Percentiles rank a stretch among this genome's conserved stretches.
phyloP scores from a whole-genome alignment of 2,113 vertebrate genomes.

The Heptranchias perlo region DNA sequence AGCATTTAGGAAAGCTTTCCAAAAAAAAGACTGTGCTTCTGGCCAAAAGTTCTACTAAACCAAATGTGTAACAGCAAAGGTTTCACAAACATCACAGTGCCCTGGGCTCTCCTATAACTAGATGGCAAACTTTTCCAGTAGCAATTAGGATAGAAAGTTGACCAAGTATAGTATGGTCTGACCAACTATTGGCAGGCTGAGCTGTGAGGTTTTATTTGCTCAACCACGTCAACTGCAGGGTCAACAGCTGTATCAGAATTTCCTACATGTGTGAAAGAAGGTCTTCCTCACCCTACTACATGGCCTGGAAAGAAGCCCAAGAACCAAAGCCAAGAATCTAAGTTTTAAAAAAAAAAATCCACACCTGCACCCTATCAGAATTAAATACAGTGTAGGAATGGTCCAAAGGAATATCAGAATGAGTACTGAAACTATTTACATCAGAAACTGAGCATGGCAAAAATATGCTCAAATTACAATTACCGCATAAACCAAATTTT shows the following conservation, averaged over 20 bases:
- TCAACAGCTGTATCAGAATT: background rate
- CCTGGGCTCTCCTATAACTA: background rate
- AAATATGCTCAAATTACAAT: background rate
- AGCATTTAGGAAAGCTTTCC: background rate
- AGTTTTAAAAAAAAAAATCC: background rate
- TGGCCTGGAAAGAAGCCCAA: background rate
- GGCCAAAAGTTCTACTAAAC: background rate
- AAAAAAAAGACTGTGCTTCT: background rate
- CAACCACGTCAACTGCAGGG: background rate
- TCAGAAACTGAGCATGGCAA: background rate
- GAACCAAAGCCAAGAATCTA: background rate
- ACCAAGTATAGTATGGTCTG: background rate
- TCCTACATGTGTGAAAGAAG: background rate
- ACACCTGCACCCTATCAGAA: background rate
- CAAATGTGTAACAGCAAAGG: background rate
- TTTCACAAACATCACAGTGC: background rate
- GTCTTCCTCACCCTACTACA: background rate
- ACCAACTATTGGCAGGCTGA: background rate
- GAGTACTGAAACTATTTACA: background rate
- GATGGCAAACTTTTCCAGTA: background rate
- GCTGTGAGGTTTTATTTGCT: background rate
- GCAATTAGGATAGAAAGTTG: background rate
- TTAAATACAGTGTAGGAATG: background rate
- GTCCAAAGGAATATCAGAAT: background rate
- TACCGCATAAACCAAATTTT: background rate